Conservation (phyloP, 2,113 vertebrate genomes). For the Felis chaus region DNA sequence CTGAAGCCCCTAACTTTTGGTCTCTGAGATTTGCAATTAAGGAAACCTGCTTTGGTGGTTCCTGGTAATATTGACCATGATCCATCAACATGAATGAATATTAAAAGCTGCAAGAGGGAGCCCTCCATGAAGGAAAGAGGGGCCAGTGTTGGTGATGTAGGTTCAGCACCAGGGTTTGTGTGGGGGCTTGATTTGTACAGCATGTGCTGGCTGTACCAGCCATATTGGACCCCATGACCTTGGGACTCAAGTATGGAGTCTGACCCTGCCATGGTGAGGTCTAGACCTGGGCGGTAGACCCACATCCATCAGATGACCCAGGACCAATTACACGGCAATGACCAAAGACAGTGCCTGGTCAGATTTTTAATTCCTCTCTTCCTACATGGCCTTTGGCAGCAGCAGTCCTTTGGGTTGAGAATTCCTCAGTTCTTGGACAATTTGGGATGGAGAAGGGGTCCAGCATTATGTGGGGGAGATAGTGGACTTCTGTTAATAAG, state of each 20-base stretch:
- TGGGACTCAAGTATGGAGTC: neutral
- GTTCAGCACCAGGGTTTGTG: neutral
- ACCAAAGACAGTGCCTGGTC: neutral
- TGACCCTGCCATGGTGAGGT: rapidly evolving
- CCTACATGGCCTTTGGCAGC: neutral
- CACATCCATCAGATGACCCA: neutral
- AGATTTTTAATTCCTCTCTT: neutral
- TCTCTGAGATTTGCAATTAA: neutral
- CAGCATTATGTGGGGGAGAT: neutral
- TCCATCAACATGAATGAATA: neutral
- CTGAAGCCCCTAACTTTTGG: neutral
- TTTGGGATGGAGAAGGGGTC: neutral
- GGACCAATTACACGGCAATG: neutral
- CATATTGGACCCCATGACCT: neutral
- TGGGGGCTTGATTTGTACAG: neutral
- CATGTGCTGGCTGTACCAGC: neutral
- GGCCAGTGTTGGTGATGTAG: neutral
- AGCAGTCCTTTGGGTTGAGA: neutral
- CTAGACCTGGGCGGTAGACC: neutral
- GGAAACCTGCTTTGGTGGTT: neutral
- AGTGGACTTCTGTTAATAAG: neutral
- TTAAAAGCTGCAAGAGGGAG: neutral
- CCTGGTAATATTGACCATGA: neutral
- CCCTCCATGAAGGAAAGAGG: neutral
- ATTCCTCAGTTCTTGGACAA: neutral